Evolutionary conservation across 1,140 invertebrate genomes (phyloP), one percentile per base, ranked within the genome.

Genomic region (Drosophila paulistorum): DNA sequence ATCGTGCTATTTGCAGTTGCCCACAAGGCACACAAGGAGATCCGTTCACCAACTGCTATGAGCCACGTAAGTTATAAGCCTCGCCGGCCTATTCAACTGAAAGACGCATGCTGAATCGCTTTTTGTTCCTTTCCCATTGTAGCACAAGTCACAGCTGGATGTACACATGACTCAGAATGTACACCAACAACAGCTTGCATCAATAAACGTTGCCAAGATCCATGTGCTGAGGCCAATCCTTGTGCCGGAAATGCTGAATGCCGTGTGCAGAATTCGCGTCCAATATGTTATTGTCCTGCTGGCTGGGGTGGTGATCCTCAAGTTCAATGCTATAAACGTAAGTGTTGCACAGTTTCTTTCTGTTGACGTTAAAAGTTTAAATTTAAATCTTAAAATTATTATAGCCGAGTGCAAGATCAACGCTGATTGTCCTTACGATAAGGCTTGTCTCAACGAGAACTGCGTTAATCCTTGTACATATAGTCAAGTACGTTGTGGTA

Each of bases 291-390:
- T 72, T 98, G 97, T 92, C 96, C 96, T 26, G 94, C 95, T 54
- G 96, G 96, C 48, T 97, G 96, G 92, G 96, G 96, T 60, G 97
- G 97, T 75, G 96, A 98, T 92, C 97, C 97, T 37, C 95, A 97
- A 92, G 90, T 95, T 7, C 94, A 95, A 78, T 98, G 97, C 82
- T 97, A 96, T 91, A 97, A 96, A 94, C 96, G 97, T 97, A 94
- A 95, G 95, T 94, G 7, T 6, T 7, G 11, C 45, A 23, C 7
- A 51, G 2, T 11, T 51, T 51, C 3, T 20, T 20, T 17, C 2
- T 48, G 7, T 51, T 51, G 17, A 30, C 9, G 9, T 13, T 0
- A 0, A 7, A 14, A 1, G 30, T 30, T 3, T 51, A 14, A 3
- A 3, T 7, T 20, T 4, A 26, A 39, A 39, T 39, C 11, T 39